phyloP scores from a whole-genome alignment of 92 coral and sea anemone genomes.

The Epizoanthus rinbou region DNA sequence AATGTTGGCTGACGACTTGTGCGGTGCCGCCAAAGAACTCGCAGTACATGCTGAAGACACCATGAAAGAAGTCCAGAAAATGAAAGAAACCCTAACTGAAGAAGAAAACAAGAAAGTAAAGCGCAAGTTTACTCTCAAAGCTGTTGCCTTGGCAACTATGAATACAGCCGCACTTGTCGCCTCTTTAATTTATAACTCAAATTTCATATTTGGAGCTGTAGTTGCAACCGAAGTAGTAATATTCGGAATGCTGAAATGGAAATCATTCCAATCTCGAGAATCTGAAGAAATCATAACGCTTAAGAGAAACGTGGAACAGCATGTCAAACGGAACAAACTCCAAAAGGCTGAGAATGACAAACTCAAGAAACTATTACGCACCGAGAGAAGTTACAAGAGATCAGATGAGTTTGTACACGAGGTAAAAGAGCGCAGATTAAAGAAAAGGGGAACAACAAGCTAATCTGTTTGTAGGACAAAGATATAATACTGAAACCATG shows the following conservation, averaged over 20 bases:
- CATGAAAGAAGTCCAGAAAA: conserved; percentile 32
- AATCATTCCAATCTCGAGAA: conserved; percentile 27
- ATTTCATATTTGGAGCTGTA: conserved; percentile 57
- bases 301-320: conserved; percentile 60
- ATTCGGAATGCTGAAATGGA: conserved; percentile 37
- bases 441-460: neutral
- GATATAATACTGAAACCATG: neutral
- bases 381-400: conserved; percentile 74
- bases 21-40: conserved; percentile 72
- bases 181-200: conserved; percentile 61
- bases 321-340: conserved; percentile 56
- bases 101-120: conserved; percentile 37
- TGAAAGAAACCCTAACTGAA: conserved; percentile 39
- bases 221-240: conserved; percentile 61
- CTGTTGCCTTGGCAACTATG: conserved; percentile 45
- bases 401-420: conserved; percentile 79
- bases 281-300: conserved; percentile 43
- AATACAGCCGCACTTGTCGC: conserved; percentile 54
- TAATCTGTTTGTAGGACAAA: neutral
- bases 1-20: conserved; percentile 63
- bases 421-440: conserved; percentile 57
- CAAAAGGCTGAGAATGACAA: conserved; percentile 69
- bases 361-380: conserved; percentile 69
- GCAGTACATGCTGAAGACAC: conserved; percentile 56
- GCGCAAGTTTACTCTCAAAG: conserved; percentile 46